Percentiles rank a stretch among this genome's conserved stretches.
phyloP scores from a whole-genome alignment of 1,140 invertebrate genomes.

The Trichonephila inaurata region DNA sequence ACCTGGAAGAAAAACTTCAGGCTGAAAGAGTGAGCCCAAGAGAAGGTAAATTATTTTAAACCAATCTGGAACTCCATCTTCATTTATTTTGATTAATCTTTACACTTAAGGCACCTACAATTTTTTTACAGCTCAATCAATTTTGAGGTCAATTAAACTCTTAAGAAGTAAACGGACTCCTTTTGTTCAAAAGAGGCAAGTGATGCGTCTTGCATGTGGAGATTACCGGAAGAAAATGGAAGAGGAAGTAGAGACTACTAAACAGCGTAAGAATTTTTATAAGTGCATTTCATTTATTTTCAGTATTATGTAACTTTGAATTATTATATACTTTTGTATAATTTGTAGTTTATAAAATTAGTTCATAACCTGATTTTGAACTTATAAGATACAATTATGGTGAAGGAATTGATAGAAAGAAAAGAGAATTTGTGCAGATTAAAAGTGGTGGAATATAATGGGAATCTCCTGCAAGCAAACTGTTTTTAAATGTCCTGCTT shows the following conservation, averaged over 20 bases:
- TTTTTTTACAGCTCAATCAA: slow-evolving; percentile 13
- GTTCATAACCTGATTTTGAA: no score
- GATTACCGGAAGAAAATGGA: slow-evolving; percentile 42
- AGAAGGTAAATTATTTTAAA: not conserved
- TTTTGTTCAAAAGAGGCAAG: slow-evolving; percentile 49
- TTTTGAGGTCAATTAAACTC: slow-evolving; percentile 26
- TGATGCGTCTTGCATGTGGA: slow-evolving; percentile 44
- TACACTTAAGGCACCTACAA: not conserved
- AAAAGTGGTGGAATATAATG: no score
- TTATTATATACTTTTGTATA: no score
- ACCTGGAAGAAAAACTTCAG: slow-evolving; percentile 16
- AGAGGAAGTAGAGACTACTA: not conserved
- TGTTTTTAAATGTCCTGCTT: no score
- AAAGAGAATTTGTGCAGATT: no score
- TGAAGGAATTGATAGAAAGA: no score
- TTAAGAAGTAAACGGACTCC: slow-evolving; percentile 16
- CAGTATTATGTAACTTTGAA: no score
- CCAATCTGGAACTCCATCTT: not conserved
- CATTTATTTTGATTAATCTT: not conserved
- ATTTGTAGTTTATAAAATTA: not conserved
- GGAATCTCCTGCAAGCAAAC: no score
- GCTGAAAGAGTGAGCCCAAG: not conserved
- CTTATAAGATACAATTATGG: not conserved
- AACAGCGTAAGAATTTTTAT: not conserved
- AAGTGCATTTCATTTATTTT: no score